phyloP scores from a whole-genome alignment of 92 coral and sea anemone species.

The Paragorgia papillata region DNA sequence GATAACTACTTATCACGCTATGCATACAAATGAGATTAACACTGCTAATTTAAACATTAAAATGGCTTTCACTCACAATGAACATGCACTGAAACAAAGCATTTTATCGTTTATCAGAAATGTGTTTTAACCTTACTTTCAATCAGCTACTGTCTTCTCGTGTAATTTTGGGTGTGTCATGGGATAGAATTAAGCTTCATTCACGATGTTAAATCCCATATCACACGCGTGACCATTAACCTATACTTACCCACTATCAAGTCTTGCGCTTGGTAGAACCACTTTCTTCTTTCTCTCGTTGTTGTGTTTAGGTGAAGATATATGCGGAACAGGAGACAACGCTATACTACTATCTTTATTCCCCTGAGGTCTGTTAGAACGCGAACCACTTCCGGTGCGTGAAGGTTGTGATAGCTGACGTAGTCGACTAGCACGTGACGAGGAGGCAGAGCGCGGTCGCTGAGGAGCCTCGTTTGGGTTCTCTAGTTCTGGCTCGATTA shows the following conservation, averaged over 20 bases:
- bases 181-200: no score
- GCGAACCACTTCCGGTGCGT: constrained; percentile 11
- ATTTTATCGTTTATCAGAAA: no score
- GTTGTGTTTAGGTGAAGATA: background rate
- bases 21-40: no score
- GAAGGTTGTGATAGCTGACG: constrained; percentile 11
- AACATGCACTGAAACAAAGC: no score
- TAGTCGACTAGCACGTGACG: constrained; percentile 10
- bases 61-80: no score
- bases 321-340: background rate
- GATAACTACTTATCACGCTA: no score
- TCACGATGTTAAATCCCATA: no score
- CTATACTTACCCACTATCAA: background rate
- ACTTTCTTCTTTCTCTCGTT: background rate
- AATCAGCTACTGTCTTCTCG: no score
- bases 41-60: no score
- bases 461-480: constrained; percentile 29
- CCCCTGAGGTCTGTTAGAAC: background rate
- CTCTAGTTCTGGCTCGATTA: background rate
- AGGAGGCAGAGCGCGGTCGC: constrained; percentile 21
- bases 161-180: no score
- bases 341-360: background rate
- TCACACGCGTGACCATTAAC: no score
- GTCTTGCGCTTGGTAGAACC: background rate
- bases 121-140: no score